Evolutionary conservation across 2,797 vertebrate genomes (phyloP).

Genomic region (Apodemus agrarius): DNA sequence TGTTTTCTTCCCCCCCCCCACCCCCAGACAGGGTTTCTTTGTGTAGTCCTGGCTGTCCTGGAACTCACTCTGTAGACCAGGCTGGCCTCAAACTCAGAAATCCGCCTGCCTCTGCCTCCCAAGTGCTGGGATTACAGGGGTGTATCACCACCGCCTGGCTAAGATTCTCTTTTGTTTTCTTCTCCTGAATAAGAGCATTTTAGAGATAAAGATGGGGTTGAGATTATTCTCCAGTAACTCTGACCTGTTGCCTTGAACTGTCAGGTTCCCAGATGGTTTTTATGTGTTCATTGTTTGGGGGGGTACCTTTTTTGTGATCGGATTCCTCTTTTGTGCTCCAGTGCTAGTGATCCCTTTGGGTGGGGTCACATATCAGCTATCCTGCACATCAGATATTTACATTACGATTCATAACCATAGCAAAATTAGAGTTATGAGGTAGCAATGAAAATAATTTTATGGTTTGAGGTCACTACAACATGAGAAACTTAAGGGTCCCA

Average conservation of each 20-base stretch:
- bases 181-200: not conserved
- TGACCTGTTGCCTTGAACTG: not conserved
- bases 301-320: not conserved
- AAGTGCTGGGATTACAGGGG: too few relatives aligned
- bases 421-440: not conserved
- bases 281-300: not conserved
- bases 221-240: not conserved
- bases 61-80: too few relatives aligned
- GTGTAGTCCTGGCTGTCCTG: too few relatives aligned
- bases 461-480: not conserved
- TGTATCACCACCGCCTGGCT: not conserved
- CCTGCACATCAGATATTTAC: not conserved
- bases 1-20: too few relatives aligned
- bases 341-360: not conserved
- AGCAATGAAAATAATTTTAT: not conserved
- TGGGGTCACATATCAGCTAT: not conserved
- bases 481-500: not conserved
- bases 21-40: too few relatives aligned
- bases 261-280: not conserved
- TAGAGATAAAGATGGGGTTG: not conserved
- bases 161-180: not conserved
- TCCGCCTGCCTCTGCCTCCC: too few relatives aligned
- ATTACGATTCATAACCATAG: not conserved
- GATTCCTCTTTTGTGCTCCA: not conserved
- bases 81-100: too few relatives aligned